A percentile compares a stretch with the other conserved stretches of the same genome.
These are phyloP conservation scores for Bimastos eiseni DNA, from an alignment of 2,888 invertebrate species.

Conservation along the genomic window DNA sequence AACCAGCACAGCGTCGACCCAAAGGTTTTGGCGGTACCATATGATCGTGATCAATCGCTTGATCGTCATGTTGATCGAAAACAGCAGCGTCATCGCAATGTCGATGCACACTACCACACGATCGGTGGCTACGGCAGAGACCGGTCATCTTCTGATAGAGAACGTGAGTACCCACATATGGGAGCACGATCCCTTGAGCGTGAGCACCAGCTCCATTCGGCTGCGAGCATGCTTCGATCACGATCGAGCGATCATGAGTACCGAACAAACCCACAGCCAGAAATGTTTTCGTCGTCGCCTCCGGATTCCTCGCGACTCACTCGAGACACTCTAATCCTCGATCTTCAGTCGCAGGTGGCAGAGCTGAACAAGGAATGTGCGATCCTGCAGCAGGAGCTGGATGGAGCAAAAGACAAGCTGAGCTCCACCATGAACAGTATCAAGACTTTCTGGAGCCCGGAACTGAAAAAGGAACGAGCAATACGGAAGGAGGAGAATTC, in stretches of 20 bases:
- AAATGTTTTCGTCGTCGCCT: slow-evolving; percentile 35
- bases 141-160: slow-evolving; percentile 67
- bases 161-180: slow-evolving; percentile 64
- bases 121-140: slow-evolving; percentile 65
- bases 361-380: slow-evolving; percentile 90
- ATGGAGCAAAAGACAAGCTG: slow-evolving; percentile 90
- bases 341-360: slow-evolving; percentile 76
- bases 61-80: slow-evolving; percentile 51
- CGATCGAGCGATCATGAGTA: slow-evolving; percentile 51
- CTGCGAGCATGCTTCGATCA: slow-evolving; percentile 46
- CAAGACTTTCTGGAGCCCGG: slow-evolving; percentile 99
- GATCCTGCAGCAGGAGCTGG: slow-evolving; percentile 66
- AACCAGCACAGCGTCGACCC: not conserved
- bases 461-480: slow-evolving; percentile 95
- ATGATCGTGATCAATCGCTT: slow-evolving; percentile 59
- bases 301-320: slow-evolving; percentile 32
- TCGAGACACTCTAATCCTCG: slow-evolving; percentile 56
- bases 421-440: slow-evolving; percentile 99
- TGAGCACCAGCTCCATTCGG: slow-evolving; percentile 49
- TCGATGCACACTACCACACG: slow-evolving; percentile 33
- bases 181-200: slow-evolving; percentile 58
- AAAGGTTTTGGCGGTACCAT: slow-evolving; percentile 14
- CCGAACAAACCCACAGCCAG: slow-evolving; percentile 34
- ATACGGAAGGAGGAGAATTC: slow-evolving; percentile 95
- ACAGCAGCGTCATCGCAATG: slow-evolving; percentile 31